Percentiles rank a stretch among this genome's conserved stretches.
Evolutionary conservation across 1,140 invertebrate species (phyloP).

Genomic region (Eupristina koningsbergeri): DNA sequence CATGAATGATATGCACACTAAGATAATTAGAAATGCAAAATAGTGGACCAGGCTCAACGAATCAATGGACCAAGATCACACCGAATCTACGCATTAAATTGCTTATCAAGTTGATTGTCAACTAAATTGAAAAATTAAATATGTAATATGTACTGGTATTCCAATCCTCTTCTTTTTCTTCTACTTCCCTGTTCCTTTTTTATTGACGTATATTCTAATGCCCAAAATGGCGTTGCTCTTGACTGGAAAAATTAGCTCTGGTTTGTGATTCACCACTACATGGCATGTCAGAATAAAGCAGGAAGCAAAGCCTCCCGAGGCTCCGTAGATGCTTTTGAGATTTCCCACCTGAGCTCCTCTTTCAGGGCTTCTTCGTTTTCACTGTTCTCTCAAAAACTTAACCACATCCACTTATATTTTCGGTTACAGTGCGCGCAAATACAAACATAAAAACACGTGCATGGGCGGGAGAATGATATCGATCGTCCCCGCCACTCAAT

Average conservation of each 20-base stretch:
- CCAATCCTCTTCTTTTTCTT: not conserved
- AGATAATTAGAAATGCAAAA: not conserved
- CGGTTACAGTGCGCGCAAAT: not conserved
- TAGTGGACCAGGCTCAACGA: not conserved
- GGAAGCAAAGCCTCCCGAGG: no score
- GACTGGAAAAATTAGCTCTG: not conserved
- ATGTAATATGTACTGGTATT: not conserved
- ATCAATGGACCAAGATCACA: not conserved
- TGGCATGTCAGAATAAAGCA: no score
- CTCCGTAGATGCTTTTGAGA: no score
- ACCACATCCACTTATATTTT: not conserved
- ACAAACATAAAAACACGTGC: not conserved
- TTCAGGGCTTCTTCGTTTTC: no score
- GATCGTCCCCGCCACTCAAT: not conserved
- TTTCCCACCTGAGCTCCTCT: not conserved
- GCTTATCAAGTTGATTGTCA: not conserved
- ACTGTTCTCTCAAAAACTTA: not conserved
- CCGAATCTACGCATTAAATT: not conserved
- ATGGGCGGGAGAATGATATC: not conserved
- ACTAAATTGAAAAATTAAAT: not conserved
- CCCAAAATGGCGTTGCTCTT: conserved; percentile 23
- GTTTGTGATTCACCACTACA: not conserved
- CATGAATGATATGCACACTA: not conserved
- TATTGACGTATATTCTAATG: not conserved
- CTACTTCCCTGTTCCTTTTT: not conserved